phyloP scores from a whole-genome alignment of 2,797 vertebrate species.

The Darevskia mixta region DNA sequence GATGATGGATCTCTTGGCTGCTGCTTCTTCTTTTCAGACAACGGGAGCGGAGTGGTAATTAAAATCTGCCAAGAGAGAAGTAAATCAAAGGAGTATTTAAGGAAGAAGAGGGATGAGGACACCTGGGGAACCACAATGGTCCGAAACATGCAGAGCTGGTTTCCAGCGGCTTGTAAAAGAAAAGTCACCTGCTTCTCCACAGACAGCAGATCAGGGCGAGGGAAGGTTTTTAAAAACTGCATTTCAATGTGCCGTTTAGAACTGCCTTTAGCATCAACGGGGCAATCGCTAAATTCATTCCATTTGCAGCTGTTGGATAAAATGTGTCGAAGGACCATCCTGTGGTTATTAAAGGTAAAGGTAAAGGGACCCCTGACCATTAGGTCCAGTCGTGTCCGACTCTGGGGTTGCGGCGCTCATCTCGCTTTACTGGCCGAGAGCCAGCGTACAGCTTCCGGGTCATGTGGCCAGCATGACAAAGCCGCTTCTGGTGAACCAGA shows the following conservation, averaged over 20 bases:
- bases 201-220: constrained; percentile 50
- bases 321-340: too few species aligned
- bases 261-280: constrained; percentile 24
- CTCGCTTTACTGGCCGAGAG: too few species aligned
- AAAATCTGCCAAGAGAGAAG: constrained; percentile 34
- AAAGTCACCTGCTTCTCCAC: constrained; percentile 58
- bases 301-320: rapidly evolving
- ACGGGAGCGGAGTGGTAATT: constrained; percentile 28
- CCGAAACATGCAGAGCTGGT: constrained; percentile 56
- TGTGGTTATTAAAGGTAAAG: too few species aligned
- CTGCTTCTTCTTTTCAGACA: constrained; percentile 24
- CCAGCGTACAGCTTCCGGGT: too few species aligned
- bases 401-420: too few species aligned
- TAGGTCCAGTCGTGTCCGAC: too few species aligned
- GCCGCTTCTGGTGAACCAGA: too few species aligned
- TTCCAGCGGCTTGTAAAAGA: constrained; percentile 64
- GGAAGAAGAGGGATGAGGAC: not conserved
- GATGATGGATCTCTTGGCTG: constrained; percentile 18
- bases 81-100: constrained; percentile 37
- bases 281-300: constrained; percentile 11
- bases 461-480: too few species aligned
- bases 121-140: constrained; percentile 8
- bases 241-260: constrained; percentile 64
- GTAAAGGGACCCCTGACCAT: too few species aligned
- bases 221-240: constrained; percentile 32